Evolutionary conservation across 2,797 vertebrate genomes (phyloP), one percentile per base, ranked within the genome.

Genomic region (Pangasius macronema): DNA sequence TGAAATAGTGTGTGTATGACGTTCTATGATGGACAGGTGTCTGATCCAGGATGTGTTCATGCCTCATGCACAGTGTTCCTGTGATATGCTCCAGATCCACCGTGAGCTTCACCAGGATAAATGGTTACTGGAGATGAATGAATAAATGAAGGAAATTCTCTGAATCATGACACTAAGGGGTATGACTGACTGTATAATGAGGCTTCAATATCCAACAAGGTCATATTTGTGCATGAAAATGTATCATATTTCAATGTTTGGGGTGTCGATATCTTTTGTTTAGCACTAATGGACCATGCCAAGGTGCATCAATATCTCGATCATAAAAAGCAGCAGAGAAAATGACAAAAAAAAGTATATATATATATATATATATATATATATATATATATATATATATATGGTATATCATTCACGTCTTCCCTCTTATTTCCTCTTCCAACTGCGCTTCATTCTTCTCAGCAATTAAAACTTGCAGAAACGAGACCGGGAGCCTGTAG

Each of bases 361-460:
- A 68, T 72, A 42, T 39, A 39, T 55, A 55, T 9, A 51, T 51
- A 51, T 51, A 51, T 51, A 51, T 51, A 13, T 51, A 51, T 51
- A 51, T 51, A 51, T 13, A 2, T 51, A 3, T 51, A 14, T 51
- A 14, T 53, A 16, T 53, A 16, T 53, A 16, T 55, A 4, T 18
- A 10, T 55, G 5, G 42, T 42, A 0, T 42, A 46, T 46, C 0
- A 20, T 2, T 57, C 6, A 57, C 2, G 6, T 8, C 10, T 27
- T 42, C 89, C 85, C 87, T 90, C 16, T 42, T 91, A 84, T 89
- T 82, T 92, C 86, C 91, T 92, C 67, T 79, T 86, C 92, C 91
- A 90, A 89, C 59, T 51, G 79, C 14, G 63, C 75, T 30, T 88
- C 57, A 13, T 79, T 88, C 84, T 83, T 85, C 87, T 88, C 65